Conservation (phyloP, 2,888 invertebrate genomes). For the Rugalucina vietnamica region DNA sequence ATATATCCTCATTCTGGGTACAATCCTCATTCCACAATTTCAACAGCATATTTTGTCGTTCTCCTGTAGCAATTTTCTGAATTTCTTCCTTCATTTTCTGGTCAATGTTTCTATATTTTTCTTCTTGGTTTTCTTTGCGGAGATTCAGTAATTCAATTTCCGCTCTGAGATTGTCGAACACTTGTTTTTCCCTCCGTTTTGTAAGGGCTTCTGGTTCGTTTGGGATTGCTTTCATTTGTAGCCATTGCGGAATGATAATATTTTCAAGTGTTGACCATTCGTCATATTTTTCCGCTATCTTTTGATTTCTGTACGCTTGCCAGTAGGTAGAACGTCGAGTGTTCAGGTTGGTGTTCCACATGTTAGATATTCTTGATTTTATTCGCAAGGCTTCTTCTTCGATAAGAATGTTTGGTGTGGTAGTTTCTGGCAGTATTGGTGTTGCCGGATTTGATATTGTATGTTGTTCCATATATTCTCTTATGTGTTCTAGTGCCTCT, state of each 20-base stretch:
- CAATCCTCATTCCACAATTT: not conserved
- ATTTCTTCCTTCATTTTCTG: not conserved
- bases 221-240: not conserved
- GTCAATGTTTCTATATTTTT: not conserved
- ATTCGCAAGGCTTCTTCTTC: not conserved
- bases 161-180: not conserved
- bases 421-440: not conserved
- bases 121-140: not conserved
- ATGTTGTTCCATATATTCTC: not conserved
- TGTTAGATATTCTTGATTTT: not conserved
- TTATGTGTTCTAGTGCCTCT: not conserved
- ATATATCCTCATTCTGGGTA: not conserved
- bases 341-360: not conserved
- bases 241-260: not conserved
- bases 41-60: not conserved
- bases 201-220: not conserved
- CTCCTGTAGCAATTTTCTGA: not conserved
- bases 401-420: not conserved
- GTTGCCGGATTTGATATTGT: not conserved
- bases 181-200: not conserved
- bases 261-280: not conserved
- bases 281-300: not conserved
- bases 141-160: not conserved
- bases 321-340: not conserved
- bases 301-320: too few relatives aligned